Evolutionary conservation across 2,113 vertebrate genomes (phyloP), one percentile per base, ranked within the genome.

Genomic region (Fregetta grallaria): DNA sequence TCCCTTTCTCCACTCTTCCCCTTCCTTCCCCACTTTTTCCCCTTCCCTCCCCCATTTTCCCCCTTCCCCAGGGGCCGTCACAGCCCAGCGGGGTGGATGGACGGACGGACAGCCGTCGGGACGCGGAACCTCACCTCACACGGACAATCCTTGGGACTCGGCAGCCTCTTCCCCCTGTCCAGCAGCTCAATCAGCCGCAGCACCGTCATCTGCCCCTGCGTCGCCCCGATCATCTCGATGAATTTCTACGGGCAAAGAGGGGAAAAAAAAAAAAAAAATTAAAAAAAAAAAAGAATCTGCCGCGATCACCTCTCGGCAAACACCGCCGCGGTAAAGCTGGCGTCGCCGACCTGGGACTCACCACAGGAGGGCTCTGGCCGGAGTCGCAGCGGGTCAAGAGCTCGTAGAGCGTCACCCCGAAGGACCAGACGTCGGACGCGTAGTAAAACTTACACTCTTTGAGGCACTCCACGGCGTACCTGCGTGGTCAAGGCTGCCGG

Each of bases 381-480:
- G 91, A 66, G 21, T 99, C 98, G 63, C 99, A 99, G 91, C 94
- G 97, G 3, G 99, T 99, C 76, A 99, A 96, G 70, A 99, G 98
- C 97, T 99, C 99, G 61, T 99, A 99, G 23, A 99, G 94, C 1
- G 99, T 99, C 18, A 99, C 99, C 9, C 99, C 99, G 15, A 99
- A 99, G 9, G 99, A 99, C 99, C 99, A 99, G 40, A 99, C 97
- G 21, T 99, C 99, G 0, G 99, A 99, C 0, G 98, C 96, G 42
- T 99, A 99, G 88, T 99, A 99, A 95, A 99, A 99, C 82, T 99
- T 99, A 75, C 96, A 98, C 45, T 99, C 99, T 95, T 98, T 99
- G 66, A 99, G 98, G 94, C 99, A 99, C 84, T 99, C 99, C 1
- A 99, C 97, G 15, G 99, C 99, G 65, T 99, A 99, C 99, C 99